Evolutionary conservation across 2,797 vertebrate genomes (phyloP), one percentile per base, ranked within the genome.

Genomic region (Craterocephalus amniculus): DNA sequence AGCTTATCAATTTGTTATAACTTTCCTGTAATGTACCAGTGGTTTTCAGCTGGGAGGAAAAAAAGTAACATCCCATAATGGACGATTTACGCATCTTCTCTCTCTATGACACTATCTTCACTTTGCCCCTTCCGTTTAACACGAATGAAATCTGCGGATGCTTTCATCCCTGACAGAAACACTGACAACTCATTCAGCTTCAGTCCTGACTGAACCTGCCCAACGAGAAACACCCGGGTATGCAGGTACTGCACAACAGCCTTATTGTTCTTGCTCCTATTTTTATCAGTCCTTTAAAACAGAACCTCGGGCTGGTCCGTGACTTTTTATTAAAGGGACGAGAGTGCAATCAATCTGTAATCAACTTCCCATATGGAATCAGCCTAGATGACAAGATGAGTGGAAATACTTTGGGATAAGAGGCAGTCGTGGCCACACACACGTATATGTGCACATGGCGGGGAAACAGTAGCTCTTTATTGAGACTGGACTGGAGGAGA

Each of bases 391-490:
- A 89, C 87, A 83, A 76, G 85, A 87, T 71, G 88, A 87, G 81
- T 87, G 87, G 86, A 88, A 92, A 83, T 80, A 83, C 79, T 82
- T 83, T 68, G 72, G 83, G 81, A 81, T 67, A 88, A 83, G 78
- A 88, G 74, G 82, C 36, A 55, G 80, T 60, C 76, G 63, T 79
- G 84, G 79, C 80, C 77, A 81, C 80, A 88, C 83, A 84, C 77
- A 77, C 83, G 70, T 32, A 70, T 68, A 32, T 34, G 67, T 62
- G 66, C 81, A 80, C 78, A 74, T 74, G 68, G 63, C 52, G 4
- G 70, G 70, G 67, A 81, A 91, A 93, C 92, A 93, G 92, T 90
- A 92, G 93, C 86, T 83, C 88, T 90, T 93, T 93, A 79, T 91
- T 85, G 81, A 48, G 54, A 70, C 68, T 78, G 83, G 67, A 88